phyloP scores from a whole-genome alignment of 2,888 invertebrate genomes.

The Nemotelus pantherinus region DNA sequence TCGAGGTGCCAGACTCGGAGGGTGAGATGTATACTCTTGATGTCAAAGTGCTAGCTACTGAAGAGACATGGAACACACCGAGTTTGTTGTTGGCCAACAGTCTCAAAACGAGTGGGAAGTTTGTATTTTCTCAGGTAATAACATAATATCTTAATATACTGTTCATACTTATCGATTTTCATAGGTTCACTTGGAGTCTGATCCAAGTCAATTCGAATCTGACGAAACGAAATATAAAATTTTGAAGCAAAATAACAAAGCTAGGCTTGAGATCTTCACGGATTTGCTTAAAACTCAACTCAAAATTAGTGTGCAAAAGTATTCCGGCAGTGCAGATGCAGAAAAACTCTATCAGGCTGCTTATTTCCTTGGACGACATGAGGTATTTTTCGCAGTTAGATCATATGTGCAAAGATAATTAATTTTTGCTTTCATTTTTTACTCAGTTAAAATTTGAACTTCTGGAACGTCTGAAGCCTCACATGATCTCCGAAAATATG shows the following conservation, averaged over 20 bases:
- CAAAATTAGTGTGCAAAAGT: conserved; percentile 57
- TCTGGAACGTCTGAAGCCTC: conserved; percentile 70
- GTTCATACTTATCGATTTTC: conserved; percentile 33
- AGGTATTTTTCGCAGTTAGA: conserved; percentile 66
- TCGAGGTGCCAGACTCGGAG: conserved; percentile 66
- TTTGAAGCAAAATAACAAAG: conserved; percentile 72
- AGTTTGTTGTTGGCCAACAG: conserved; percentile 78
- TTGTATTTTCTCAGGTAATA: conserved; percentile 81
- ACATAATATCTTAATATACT: neutral
- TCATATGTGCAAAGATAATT: conserved; percentile 13
- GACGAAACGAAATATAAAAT: conserved; percentile 70
- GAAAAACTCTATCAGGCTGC: conserved; percentile 66
- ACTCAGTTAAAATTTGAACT: conserved; percentile 76
- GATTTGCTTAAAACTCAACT: conserved; percentile 79
- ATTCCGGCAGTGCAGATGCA: neutral
- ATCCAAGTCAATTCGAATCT: conserved; percentile 73
- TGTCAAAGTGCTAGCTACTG: conserved; percentile 81
- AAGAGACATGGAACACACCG: conserved; percentile 89
- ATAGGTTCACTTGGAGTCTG: conserved; percentile 84
- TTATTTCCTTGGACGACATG: conserved; percentile 82
- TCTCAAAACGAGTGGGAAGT: conserved; percentile 73
- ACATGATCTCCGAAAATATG: conserved; percentile 65
- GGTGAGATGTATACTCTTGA: conserved; percentile 74
- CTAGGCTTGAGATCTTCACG: conserved; percentile 80
- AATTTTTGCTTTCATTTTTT: conserved; percentile 22